Evolutionary conservation across 1,140 invertebrate species (phyloP), one percentile per base, ranked within the genome.

Genomic region (Zelostemma sp.): DNA sequence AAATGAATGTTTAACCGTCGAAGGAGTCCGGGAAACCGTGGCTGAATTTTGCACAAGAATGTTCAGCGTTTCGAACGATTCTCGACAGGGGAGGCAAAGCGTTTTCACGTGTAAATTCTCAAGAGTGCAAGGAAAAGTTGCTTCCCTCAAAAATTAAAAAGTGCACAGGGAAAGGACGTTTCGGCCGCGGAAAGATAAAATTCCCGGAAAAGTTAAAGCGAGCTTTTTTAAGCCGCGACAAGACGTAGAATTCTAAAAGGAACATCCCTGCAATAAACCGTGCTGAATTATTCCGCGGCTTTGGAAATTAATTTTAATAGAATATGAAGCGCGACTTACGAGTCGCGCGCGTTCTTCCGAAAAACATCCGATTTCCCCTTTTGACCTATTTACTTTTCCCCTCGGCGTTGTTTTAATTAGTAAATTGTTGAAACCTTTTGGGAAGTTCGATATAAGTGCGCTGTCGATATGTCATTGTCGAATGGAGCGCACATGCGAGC

Each of bases 201-300:
- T 46, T 28, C 31, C 19, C 25, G 5, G 28, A 11, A 6, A 31
- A 31, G 28, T 31, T n/a, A n/a, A n/a, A n/a, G n/a, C n/a, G n/a
- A n/a, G n/a, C n/a, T n/a, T n/a, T n/a, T n/a, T n/a, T n/a, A 11
- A 6, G 5, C 28, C 28, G 28, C 35, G 33, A 21, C 40, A 15
- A 45, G 14, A 31, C 46, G 35, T 65, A 64, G 61, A 61, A 65
- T 58, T 49, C 43, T 70, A 55, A 70, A 70, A 54, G 40, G 11
- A 5, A 5, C 28, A 11, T 11, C 28, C 28, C 5, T 5, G 5
- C 28, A 11, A 31, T 31, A 31, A 31, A 31, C 28, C 28, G 28
- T 5, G 5, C 28, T 31, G 28, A 31, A 31, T 31, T 31, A 31
- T 31, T 31, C 11, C 28, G 28, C 28, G 28, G 28, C 28, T 31